Percentiles rank a stretch among this genome's conserved stretches.
Conservation (phyloP, 1,140 invertebrate species). For the Orchestia grillus region DNA sequence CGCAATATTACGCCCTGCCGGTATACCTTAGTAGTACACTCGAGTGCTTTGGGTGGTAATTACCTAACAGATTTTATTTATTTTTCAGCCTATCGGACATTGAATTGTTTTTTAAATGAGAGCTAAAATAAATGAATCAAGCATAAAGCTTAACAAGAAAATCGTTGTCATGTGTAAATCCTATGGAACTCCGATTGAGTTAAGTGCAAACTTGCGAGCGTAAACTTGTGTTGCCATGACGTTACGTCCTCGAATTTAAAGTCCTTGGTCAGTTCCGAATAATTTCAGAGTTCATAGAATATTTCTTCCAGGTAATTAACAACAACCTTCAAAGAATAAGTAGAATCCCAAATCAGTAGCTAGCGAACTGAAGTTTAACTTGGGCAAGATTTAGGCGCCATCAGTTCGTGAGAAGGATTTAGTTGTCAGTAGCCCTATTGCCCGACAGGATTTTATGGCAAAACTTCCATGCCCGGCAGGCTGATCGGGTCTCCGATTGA, state of each 20-base stretch:
- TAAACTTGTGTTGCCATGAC: no score
- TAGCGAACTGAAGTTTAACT: background rate
- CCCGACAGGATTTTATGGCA: background rate
- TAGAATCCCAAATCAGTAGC: background rate
- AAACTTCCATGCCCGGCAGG: background rate
- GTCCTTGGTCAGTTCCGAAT: background rate
- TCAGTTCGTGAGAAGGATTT: background rate
- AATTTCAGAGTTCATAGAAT: background rate
- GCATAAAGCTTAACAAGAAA: no score
- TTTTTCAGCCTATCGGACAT: no score
- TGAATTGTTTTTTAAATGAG: no score
- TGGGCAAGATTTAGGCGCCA: background rate
- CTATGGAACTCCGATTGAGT: background rate
- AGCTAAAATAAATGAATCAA: no score
- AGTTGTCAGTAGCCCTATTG: background rate
- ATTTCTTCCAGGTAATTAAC: background rate
- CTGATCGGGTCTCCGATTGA: background rate
- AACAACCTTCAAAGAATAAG: background rate
- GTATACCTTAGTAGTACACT: background rate
- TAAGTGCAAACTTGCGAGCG: no score
- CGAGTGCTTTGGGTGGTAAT: no score
- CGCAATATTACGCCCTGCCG: background rate
- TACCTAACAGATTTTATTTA: no score
- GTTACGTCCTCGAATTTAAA: no score
- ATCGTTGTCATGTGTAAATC: background rate